These are phyloP conservation scores for Eilema griseolum DNA, from an alignment of 2,888 invertebrate genomes.

Conservation along the genomic window DNA sequence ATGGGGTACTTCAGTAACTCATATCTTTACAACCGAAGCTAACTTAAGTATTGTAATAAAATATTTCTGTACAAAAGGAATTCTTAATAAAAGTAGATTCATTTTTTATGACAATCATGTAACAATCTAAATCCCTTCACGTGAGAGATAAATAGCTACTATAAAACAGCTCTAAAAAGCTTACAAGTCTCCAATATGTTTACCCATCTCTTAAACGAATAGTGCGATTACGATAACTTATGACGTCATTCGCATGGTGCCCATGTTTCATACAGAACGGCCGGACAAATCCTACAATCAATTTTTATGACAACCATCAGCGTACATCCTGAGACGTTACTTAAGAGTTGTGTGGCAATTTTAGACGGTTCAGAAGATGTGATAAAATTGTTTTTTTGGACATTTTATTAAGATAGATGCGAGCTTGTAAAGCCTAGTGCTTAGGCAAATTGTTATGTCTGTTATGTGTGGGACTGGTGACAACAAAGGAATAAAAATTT, in stretches of 20 bases:
- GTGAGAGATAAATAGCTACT: constrained; percentile 13
- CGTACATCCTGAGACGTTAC: constrained; percentile 26
- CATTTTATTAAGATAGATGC: constrained; percentile 6
- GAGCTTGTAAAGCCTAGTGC: background rate
- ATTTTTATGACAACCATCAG: constrained; percentile 48
- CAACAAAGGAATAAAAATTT: background rate
- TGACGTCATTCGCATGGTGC: constrained; percentile 36
- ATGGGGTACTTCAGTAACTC: background rate
- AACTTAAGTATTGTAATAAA: background rate
- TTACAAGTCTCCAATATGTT: constrained; percentile 32
- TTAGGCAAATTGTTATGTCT: background rate
- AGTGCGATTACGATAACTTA: constrained; percentile 47
- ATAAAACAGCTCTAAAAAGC: constrained; percentile 22
- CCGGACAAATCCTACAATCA: constrained; percentile 51
- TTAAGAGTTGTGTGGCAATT: constrained; percentile 27
- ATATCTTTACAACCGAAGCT: background rate
- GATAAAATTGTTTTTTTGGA: constrained; percentile 11
- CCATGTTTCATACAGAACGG: constrained; percentile 44
- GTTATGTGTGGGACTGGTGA: background rate
- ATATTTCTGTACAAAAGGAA: background rate
- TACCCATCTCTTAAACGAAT: constrained; percentile 43
- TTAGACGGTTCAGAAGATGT: constrained; percentile 16
- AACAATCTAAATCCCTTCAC: constrained; percentile 7
- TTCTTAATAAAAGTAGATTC: constrained; percentile 1
- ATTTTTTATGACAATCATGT: background rate